Conservation (phyloP, 2,888 invertebrate genomes). For the Dastarcus helophoroides region DNA sequence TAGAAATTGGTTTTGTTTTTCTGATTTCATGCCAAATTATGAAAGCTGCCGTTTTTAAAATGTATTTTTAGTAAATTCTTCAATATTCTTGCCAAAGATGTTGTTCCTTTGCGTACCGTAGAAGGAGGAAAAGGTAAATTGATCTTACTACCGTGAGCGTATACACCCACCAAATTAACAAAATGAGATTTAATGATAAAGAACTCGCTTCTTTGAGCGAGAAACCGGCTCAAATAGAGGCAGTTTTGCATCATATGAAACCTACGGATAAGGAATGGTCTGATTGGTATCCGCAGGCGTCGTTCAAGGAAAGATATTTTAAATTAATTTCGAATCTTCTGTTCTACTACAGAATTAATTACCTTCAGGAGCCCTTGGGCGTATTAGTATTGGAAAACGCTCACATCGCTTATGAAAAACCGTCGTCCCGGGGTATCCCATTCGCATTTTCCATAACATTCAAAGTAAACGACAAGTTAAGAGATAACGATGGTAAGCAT, state of each 20-base stretch:
- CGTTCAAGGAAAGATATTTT: conserved; percentile 67
- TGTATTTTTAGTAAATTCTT: too few relatives aligned
- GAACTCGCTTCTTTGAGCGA: conserved; percentile 54
- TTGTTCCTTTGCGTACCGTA: background rate
- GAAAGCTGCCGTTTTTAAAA: too few relatives aligned
- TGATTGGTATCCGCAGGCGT: conserved; percentile 34
- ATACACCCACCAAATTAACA: too few relatives aligned
- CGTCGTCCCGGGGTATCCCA: conserved; percentile 46
- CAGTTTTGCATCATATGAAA: conserved; percentile 60
- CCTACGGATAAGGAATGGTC: conserved; percentile 44
- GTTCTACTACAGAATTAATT: conserved; percentile 65
- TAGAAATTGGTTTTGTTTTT: too few relatives aligned
- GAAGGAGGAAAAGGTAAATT: too few relatives aligned
- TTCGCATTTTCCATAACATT: conserved; percentile 61
- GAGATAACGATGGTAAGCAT: conserved; percentile 42
- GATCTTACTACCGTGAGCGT: too few relatives aligned
- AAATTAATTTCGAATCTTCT: conserved; percentile 62
- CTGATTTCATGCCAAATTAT: too few relatives aligned
- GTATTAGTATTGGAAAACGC: conserved; percentile 64
- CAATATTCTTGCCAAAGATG: background rate
- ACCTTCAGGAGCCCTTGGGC: conserved; percentile 54
- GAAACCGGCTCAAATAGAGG: conserved; percentile 51
- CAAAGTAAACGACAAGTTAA: conserved; percentile 51
- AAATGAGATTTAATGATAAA: conserved; percentile 63
- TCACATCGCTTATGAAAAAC: conserved; percentile 56